Evolutionary conservation across 2,113 vertebrate species (phyloP).

Genomic region (Oncorhynchus gorbuscha): DNA sequence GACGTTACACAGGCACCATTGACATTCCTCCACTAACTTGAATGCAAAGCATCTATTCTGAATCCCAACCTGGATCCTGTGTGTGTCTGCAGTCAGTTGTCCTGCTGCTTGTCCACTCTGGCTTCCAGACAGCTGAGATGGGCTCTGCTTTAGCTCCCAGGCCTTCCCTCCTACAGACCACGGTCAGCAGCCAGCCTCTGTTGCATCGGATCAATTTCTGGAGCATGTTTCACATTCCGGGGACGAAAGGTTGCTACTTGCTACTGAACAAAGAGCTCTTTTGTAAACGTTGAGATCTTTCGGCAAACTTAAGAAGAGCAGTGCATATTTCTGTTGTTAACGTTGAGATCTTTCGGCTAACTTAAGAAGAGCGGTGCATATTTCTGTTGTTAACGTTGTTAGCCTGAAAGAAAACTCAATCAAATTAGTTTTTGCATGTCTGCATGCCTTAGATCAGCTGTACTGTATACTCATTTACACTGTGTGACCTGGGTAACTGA

Average conservation of each 20-base stretch:
- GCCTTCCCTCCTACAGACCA: not conserved
- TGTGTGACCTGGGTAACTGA: too few relatives aligned
- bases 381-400: slow-evolving; percentile 18
- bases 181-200: slow-evolving; percentile 46
- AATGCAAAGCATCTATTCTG: too few relatives aligned
- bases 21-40: too few relatives aligned
- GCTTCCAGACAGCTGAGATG: too few relatives aligned
- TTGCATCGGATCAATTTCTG: slow-evolving; percentile 64
- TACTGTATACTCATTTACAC: too few relatives aligned
- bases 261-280: slow-evolving; percentile 66
- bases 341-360: slow-evolving; percentile 20
- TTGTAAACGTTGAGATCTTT: slow-evolving; percentile 56
- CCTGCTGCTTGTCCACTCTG: too few relatives aligned
- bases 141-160: too few relatives aligned
- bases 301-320: slow-evolving; percentile 33
- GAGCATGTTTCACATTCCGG: slow-evolving; percentile 74
- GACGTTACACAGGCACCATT: too few relatives aligned
- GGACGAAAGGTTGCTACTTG: slow-evolving; percentile 68
- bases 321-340: slow-evolving; percentile 18
- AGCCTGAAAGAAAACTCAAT: slow-evolving; percentile 33
- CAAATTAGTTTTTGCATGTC: not conserved
- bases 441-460: not conserved
- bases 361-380: slow-evolving; percentile 40
- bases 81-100: too few relatives aligned
- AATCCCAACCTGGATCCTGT: too few relatives aligned